phyloP scores from a whole-genome alignment of 2,113 vertebrate species.

The Cebus imitator region DNA sequence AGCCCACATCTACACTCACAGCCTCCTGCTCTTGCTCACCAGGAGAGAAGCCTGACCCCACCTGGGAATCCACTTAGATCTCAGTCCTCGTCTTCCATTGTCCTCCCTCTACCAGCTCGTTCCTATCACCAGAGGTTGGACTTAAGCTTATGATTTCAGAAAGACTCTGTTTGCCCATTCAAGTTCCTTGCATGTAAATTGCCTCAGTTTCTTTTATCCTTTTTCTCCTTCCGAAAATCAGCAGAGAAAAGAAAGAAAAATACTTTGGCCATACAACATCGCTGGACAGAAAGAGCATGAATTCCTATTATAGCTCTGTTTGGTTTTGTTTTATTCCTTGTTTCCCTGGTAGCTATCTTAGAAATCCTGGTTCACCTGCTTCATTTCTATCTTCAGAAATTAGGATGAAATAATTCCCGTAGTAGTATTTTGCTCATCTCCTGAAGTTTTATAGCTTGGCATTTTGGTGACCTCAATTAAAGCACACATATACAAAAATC shows the following conservation, averaged over 20 bases:
- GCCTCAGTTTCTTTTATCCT: neutral
- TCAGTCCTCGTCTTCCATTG: neutral
- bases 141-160: neutral
- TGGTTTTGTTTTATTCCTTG: neutral
- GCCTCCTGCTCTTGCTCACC: neutral
- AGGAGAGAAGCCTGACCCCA: neutral
- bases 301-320: neutral
- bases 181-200: neutral
- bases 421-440: neutral
- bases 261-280: neutral
- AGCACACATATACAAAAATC: neutral
- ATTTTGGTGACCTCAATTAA: neutral
- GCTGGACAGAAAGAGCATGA: neutral
- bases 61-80: neutral
- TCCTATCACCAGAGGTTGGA: neutral
- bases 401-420: neutral
- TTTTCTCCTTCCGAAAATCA: neutral
- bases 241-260: neutral
- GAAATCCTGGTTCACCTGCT: neutral
- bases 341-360: neutral
- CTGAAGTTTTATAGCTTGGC: neutral
- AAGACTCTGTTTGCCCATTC: neutral
- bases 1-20: rapidly evolving
- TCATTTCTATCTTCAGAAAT: neutral
- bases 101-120: neutral